Base-by-base conservation (phyloP, 92 coral and sea anemone species). In the Paramuricea clavata region DNA sequence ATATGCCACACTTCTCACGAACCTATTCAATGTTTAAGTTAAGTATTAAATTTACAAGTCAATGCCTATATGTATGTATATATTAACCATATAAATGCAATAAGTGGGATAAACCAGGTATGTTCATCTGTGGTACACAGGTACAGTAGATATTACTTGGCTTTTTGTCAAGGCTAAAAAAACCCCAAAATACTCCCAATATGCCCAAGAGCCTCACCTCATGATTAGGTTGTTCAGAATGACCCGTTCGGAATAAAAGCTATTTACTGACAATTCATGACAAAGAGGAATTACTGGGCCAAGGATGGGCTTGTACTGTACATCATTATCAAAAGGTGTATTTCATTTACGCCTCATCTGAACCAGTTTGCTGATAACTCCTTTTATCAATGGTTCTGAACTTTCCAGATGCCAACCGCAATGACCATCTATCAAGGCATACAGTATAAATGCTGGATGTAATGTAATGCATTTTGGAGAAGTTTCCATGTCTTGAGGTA, bases 1-100 rank as follows among this genome's bases (percentile, higher is more conserved):
- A 41, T 69, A 69, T 33, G 76, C 76, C 47, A 31, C 76, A 41
- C 76, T 69, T 69, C 76, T 69, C 44, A 69, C 27, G 28, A 69
- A 69, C 49, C 76, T 69, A 17, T 28, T 2, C 1, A 69, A 22
- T 3, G 1, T 5, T 22, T 22, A 9, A 26, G 17, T 3, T 61
- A 27, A 6, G 6, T 27, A 21, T 25, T 26, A 21, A 19, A 19
- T 50, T 12, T 50, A 50, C 8, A 61, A 26, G 11, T 21, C 69
- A 61, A 3, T 22, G 15, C 33, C 10, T 39, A 4, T 39, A 10
- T 52, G 61, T 3, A 17, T 6, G 19, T 2, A 61, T 5, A 25
- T 27, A 21, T 2, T 3, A 61, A 26, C 33, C 3, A 21, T 22
- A 13, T 22, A n/a, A n/a, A n/a, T n/a, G n/a, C n/a, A n/a, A n/a